Conservation (phyloP, 1,140 invertebrate species). For the Drosophila lacertosa region DNA sequence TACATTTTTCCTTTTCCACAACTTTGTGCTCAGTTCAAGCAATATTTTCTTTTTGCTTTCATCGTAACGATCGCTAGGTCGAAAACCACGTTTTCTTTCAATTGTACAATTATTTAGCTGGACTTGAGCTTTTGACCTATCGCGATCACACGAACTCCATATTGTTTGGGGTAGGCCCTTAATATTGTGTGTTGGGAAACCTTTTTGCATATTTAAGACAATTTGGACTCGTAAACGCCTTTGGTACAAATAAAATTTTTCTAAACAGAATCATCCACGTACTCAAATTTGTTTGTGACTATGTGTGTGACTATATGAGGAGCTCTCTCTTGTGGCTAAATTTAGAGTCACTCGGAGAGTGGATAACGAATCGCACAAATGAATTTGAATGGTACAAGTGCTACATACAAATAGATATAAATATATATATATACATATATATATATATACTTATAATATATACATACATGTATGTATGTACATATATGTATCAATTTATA, state of each 20-base stretch:
- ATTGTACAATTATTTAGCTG: conserved; percentile 62
- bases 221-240: background rate
- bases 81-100: conserved; percentile 88
- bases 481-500: background rate
- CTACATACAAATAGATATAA: background rate
- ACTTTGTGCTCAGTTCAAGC: conserved; percentile 87
- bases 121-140: conserved; percentile 2
- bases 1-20: conserved; percentile 76
- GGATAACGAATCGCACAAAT: background rate
- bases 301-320: background rate
- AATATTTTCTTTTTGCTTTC: conserved; percentile 91
- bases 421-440: conserved; percentile 7
- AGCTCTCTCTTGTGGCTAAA: conserved; percentile 36
- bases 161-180: background rate
- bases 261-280: conserved; percentile 8
- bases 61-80: conserved; percentile 92
- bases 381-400: background rate
- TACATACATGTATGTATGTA: background rate
- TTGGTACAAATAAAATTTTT: conserved; percentile 17
- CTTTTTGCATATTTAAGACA: conserved; percentile 6
- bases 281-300: background rate
- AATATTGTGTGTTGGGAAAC: conserved; percentile 17
- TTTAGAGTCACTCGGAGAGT: conserved; percentile 32
- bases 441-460: conserved; percentile 3
- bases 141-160: background rate